These are phyloP conservation scores for Actenoides hombroni DNA, from an alignment of 2,113 vertebrate genomes.

Conservation along the genomic window DNA sequence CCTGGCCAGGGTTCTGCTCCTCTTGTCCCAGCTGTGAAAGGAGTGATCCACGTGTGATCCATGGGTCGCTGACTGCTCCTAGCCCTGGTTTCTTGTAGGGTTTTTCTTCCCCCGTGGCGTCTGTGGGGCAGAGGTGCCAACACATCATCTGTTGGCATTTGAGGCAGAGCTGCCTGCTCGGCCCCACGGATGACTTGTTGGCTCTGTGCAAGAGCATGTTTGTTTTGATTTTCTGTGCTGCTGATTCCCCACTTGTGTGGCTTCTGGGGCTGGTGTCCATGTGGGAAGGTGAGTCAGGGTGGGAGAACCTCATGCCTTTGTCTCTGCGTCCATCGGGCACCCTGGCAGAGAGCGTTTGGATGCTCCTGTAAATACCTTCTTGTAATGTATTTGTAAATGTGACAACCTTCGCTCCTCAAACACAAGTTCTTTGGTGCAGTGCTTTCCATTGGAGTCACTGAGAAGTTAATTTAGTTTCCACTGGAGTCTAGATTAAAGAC, in stretches of 20 bases:
- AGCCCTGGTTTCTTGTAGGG: rapidly evolving
- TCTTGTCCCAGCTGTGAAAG: not conserved
- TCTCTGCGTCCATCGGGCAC: rapidly evolving
- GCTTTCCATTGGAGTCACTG: not conserved
- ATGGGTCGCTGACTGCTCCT: not conserved
- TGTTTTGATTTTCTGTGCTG: too few species aligned
- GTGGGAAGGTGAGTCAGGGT: not conserved
- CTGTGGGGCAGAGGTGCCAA: not conserved
- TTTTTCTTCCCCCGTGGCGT: rapidly evolving
- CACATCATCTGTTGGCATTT: too few species aligned
- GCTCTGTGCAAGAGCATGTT: rapidly evolving
- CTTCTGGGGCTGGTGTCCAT: not conserved
- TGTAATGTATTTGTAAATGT: rapidly evolving
- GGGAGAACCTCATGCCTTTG: not conserved
- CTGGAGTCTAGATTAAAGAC: conserved; percentile 48
- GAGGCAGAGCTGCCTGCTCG: not conserved
- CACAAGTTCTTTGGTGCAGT: rapidly evolving
- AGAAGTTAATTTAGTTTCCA: conserved; percentile 41
- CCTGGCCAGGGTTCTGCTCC: rapidly evolving
- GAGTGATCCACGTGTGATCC: not conserved
- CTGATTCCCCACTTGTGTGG: not conserved
- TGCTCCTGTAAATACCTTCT: not conserved
- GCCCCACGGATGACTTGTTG: not conserved
- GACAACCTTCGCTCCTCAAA: not conserved
- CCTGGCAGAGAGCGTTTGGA: rapidly evolving